Base-by-base conservation (phyloP, 2,113 vertebrate genomes). In the Macheiramphus alcinus region DNA sequence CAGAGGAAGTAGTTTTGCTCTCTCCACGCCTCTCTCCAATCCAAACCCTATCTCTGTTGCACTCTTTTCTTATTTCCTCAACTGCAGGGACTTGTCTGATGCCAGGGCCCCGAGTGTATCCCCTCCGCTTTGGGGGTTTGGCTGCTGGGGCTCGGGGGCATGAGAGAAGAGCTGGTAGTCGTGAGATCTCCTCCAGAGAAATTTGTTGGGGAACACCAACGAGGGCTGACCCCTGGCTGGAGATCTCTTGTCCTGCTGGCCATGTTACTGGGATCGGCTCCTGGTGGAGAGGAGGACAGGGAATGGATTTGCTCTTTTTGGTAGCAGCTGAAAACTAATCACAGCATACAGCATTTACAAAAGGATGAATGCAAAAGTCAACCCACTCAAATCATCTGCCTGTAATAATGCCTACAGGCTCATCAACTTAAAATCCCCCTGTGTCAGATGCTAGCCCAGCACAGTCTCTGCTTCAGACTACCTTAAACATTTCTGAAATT, bases 401-500 rank as follows among this genome's bases (percentile, higher is more conserved):
- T 58, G n/a, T 40, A 47, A 17, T 23, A 71, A 43, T n/a, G 21
- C 26, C 78, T 52, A 16, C 11, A 75, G 61, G 65, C 22, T 42
- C 50, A 52, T 27, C 27, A 43, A 22, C 79, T 88, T 89, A 36
- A 93, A 89, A 85, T 43, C 36, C 43, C 71, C 31, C 76, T 84
- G 29, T 71, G 34, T 83, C 70, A 88, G 72, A 58, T 26, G 32
- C 15, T 63, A 81, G n/a, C 29, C 70, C 59, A 55, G 52, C 73
- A 67, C 42, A 71, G n/a, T 14, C 76, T 71, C 34, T 78, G 23
- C 80, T 87, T 75, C 58, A 73, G 62, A 58, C 27, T 83, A 63
- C 40, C 26, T 73, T 86, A 58, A 80, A 12, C 42, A 25, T 58
- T 94, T 86, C 50, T 80, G 76, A 84, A 95, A 95, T 36, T 36